Base-by-base conservation (phyloP, 2,888 invertebrate species). In the Conomelus anceps region DNA sequence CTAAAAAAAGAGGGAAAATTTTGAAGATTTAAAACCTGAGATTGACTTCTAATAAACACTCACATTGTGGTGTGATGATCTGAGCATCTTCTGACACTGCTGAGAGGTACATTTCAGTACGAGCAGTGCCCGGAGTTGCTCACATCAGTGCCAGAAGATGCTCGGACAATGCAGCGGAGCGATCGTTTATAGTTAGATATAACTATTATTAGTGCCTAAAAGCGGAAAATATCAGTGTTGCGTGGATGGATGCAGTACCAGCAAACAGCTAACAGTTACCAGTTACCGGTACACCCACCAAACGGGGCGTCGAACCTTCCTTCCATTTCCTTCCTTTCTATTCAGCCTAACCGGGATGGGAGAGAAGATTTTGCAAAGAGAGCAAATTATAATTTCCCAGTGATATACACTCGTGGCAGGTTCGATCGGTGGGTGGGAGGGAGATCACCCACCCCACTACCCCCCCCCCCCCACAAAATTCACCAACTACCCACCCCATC, bases 381-480 rank as follows among this genome's bases (percentile, higher is more conserved):
- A 84, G 90, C 89, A 88, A 89, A 89, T 89, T 84, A 88, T 88
- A 89, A 89, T 89, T 89, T 88, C 24, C 84, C 88, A 85, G 84
- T 89, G 89, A 89, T 89, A 89, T 85, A 89, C 89, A 85, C 89
- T 24, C 23, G 29, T 24, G 89, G 88, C 41, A 24, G 85, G 89
- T 86, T 89, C 89, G 87, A 89, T 89, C 24, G 23, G 23, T 22
- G 86, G 34, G 24, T 22, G 84, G 24, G 22, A 23, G 22, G 41
- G 86, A 1, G 26, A 26, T 20, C 24, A 7, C 9, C 85, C 17
- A 22, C 84, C 85, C 89, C 85, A 85, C 29, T 22, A 26, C 84
- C 22, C 17, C 34, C 24, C 26, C 23, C 29, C 41, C 29, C 84
- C 23, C 85, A n/a, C n/a, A n/a, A n/a, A n/a, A n/a, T n/a, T n/a